A percentile compares a stretch with the other conserved stretches of the same genome.
These are phyloP conservation scores for Copsychus sechellarum DNA, from an alignment of 2,113 vertebrate species.

Conservation along the genomic window DNA sequence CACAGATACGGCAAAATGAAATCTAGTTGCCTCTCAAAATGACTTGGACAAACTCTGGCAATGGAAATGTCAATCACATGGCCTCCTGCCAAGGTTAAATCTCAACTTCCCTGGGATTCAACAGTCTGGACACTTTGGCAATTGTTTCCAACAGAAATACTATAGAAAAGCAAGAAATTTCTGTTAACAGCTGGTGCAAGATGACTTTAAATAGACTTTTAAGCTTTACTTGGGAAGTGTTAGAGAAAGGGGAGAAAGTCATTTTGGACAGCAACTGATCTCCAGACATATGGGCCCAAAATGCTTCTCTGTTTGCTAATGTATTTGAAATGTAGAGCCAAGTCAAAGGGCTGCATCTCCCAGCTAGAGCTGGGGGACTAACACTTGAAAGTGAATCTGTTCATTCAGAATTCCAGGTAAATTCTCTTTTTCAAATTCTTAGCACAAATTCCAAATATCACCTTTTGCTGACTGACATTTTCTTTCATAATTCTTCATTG, in stretches of 20 bases:
- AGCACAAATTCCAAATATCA: background rate
- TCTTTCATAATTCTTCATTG: background rate
- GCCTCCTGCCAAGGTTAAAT: constrained; percentile 64
- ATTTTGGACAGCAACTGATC: background rate
- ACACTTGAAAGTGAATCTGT: background rate
- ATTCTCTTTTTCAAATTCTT: background rate
- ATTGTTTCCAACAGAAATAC: constrained; percentile 36
- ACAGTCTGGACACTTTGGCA: constrained; percentile 29
- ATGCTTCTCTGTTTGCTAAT: background rate
- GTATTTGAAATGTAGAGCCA: background rate
- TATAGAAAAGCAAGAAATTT: constrained; percentile 12
- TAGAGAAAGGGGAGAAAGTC: background rate
- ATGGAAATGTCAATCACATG: constrained; percentile 72
- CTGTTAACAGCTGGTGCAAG: background rate
- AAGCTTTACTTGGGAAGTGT: background rate
- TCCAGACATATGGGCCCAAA: background rate
- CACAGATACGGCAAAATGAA: constrained; percentile 71
- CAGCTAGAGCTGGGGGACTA: background rate
- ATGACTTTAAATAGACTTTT: constrained; percentile 9
- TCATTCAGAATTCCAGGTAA: background rate
- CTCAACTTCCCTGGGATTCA: constrained; percentile 34
- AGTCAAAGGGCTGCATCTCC: background rate
- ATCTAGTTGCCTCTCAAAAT: constrained; percentile 65
- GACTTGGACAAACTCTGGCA: constrained; percentile 53
- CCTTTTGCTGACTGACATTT: background rate